A percentile compares a stretch with the other conserved stretches of the same genome.
These are phyloP conservation scores for Scrobipalpa atriplicella DNA, from an alignment of 2,888 invertebrate genomes.

Conservation along the genomic window DNA sequence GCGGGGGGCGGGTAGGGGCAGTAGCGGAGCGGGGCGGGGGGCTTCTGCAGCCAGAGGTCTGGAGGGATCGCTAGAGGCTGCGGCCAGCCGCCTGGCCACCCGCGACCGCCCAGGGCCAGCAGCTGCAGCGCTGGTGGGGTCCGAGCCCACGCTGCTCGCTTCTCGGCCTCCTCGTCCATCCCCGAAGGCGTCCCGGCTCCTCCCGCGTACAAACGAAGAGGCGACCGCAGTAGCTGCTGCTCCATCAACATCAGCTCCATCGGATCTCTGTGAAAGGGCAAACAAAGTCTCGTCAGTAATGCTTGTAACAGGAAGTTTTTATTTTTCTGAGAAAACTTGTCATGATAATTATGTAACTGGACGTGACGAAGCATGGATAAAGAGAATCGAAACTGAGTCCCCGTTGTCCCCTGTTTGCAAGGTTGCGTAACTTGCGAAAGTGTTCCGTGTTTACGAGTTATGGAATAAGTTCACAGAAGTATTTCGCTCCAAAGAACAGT, in stretches of 20 bases:
- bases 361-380: conserved; percentile 6
- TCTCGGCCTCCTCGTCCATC: conserved; percentile 82
- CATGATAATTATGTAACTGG: not conserved
- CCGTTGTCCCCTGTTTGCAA: conserved; percentile 15
- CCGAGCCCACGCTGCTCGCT: conserved; percentile 80
- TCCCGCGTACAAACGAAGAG: conserved; percentile 86
- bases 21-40: conserved; percentile 82
- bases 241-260: conserved; percentile 92
- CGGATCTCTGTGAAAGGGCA: conserved; percentile 85
- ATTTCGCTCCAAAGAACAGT: conserved; percentile 19
- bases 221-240: conserved; percentile 87
- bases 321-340: conserved; percentile 1
- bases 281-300: conserved; percentile 13
- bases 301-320: not conserved
- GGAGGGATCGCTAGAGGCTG: conserved; percentile 94
- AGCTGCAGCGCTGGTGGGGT: conserved; percentile 74
- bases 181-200: conserved; percentile 70
- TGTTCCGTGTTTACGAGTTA: conserved; percentile 17
- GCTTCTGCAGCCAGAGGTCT: conserved; percentile 96
- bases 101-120: conserved; percentile 85
- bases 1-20: conserved; percentile 84
- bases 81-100: conserved; percentile 94
- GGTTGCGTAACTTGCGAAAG: not conserved
- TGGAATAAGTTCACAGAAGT: conserved; percentile 7
- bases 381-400: conserved; percentile 3